Base-by-base conservation (phyloP, 2,888 invertebrate genomes). In the Apomyelois bistriatella region DNA sequence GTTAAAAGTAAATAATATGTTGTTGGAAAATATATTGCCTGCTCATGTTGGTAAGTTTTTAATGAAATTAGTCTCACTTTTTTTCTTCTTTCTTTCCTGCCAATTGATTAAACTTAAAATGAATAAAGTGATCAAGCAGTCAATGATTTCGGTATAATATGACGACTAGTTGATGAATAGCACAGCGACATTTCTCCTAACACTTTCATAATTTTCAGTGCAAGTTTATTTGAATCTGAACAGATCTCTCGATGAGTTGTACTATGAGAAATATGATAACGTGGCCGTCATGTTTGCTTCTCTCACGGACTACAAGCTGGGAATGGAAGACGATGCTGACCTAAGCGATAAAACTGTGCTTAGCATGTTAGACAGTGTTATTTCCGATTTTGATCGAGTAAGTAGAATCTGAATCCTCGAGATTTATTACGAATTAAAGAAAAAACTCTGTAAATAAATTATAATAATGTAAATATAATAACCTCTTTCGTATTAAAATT, bases 211-310 rank as follows among this genome's bases (percentile, higher is more conserved):
- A 22, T 22, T 22, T 88, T 49, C 76, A 96, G 96, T 96, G 43
- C 94, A 95, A 73, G 92, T 95, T 53, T 96, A 96, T 72, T 84
- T 97, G 60, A 94, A 95, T 63, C 87, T 93, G 57, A 93, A 92
- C 58, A 92, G 94, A 82, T 93, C 92, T 43, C 90, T 93, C 53
- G 94, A 94, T 52, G 96, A 96, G 61, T 90, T 97, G 3, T 98
- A 98, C 76, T 95, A 96, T 66, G 96, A 98, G 77, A 94, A 95
- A 58, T 98, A 98, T 73, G 94, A 94, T 52, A 94, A 95, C 65
- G 97, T 98, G 0, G 96, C 97, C 1, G 98, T 99, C 0, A 98
- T 99, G 97, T 99, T 99, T 82, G 99, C 99, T 0, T 96, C 98
- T 0, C 93, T 99, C 46, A 96, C 96, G 12, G 96, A 96, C 73